Evolutionary conservation across 1,140 invertebrate species (phyloP).

Genomic region (Cyphomyrmex costatus): DNA sequence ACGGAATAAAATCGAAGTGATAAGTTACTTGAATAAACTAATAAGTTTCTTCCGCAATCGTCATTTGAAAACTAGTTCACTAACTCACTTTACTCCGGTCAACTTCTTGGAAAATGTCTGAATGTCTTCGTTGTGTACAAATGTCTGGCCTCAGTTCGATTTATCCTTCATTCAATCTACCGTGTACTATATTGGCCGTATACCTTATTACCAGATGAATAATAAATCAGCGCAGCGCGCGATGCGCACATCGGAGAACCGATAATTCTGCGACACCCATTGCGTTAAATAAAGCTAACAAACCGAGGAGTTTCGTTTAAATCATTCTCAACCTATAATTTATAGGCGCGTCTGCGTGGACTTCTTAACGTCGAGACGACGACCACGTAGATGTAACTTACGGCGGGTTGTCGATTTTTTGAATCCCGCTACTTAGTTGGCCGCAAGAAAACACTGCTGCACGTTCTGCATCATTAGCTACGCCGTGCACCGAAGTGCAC

Average conservation of each 20-base stretch:
- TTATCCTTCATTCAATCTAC: not conserved
- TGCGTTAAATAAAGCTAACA: conserved; percentile 52
- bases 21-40: not conserved
- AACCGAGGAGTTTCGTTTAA: conserved; percentile 48
- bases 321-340: conserved; percentile 48
- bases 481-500: conserved; percentile 45
- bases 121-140: not conserved
- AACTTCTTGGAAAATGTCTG: not conserved
- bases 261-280: conserved; percentile 53
- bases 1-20: not conserved
- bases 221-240: conserved; percentile 61
- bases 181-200: not conserved
- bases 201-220: conserved; percentile 52
- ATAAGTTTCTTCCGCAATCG: conserved; percentile 5
- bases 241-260: not conserved
- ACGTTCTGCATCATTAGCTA: conserved; percentile 63
- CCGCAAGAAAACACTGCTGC: conserved; percentile 61
- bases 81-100: conserved; percentile 8
- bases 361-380: conserved; percentile 43
- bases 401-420: conserved; percentile 46
- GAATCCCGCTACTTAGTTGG: conserved; percentile 45
- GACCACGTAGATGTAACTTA: conserved; percentile 61
- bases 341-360: conserved; percentile 44
- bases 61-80: conserved; percentile 8
- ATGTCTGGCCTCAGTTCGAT: not conserved